Evolutionary conservation across 2,113 vertebrate species (phyloP).

Genomic region (Agapornis roseicollis): DNA sequence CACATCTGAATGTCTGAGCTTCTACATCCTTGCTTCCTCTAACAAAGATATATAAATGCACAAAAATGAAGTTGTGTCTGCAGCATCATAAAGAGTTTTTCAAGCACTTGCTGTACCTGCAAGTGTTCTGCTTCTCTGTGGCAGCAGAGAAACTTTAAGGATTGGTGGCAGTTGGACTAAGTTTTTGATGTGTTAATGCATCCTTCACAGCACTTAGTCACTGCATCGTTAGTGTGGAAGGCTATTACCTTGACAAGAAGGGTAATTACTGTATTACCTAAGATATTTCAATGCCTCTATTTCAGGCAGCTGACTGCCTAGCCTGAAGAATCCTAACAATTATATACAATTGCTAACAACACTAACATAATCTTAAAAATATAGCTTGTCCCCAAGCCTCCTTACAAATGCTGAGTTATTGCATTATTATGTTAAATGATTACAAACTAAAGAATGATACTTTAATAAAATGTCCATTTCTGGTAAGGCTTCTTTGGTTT

Average conservation of each 20-base stretch:
- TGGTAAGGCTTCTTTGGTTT: not conserved
- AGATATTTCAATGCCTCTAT: not conserved
- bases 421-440: not conserved
- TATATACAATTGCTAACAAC: not conserved
- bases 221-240: not conserved
- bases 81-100: not conserved
- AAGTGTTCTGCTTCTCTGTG: too few relatives aligned
- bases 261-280: not conserved
- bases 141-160: not conserved
- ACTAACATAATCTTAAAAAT: not conserved
- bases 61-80: not conserved
- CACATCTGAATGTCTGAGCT: not conserved
- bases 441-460: not conserved
- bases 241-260: not conserved
- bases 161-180: not conserved
- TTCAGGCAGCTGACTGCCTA: not conserved
- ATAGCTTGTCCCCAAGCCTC: not conserved
- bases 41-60: not conserved
- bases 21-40: not conserved
- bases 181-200: not conserved
- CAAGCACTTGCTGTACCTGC: not conserved
- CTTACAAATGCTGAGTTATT: not conserved
- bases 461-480: not conserved
- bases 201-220: not conserved
- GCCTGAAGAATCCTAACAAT: not conserved